A percentile compares a stretch with the other conserved stretches of the same genome.
Conservation (phyloP, 2,113 vertebrate species). For the Leptocoma aspasia region DNA sequence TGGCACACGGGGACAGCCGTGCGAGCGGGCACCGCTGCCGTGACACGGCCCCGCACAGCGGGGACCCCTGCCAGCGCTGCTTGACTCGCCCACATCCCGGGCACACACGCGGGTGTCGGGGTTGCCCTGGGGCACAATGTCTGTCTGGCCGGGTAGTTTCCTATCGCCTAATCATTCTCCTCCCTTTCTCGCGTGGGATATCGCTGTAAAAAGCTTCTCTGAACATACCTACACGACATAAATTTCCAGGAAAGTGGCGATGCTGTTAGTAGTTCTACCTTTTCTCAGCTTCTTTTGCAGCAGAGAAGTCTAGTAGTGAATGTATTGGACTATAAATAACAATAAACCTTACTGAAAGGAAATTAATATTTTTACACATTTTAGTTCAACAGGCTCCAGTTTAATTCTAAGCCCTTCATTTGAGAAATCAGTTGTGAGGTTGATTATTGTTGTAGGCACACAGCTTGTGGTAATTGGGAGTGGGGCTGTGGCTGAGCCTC, state of each 20-base stretch:
- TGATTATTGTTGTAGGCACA: background rate
- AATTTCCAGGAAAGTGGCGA: background rate
- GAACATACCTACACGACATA: background rate
- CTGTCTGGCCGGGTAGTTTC: accelerated
- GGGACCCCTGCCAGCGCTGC: accelerated
- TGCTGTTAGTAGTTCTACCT: background rate
- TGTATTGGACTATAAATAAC: background rate
- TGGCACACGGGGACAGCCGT: accelerated
- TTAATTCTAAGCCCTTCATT: background rate
- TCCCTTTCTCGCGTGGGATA: background rate
- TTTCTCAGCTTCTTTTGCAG: background rate
- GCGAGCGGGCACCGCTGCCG: accelerated
- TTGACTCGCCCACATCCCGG: accelerated
- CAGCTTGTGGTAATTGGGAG: no score
- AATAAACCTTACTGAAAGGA: background rate
- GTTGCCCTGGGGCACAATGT: background rate
- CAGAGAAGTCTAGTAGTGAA: background rate
- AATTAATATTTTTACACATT: background rate
- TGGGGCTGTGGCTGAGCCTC: no score
- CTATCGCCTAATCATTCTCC: background rate
- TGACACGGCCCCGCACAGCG: accelerated
- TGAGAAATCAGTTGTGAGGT: background rate
- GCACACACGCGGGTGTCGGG: accelerated
- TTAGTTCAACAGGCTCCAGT: background rate
- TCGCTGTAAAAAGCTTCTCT: background rate